A percentile compares a stretch with the other conserved stretches of the same genome.
These are phyloP conservation scores for Adela reaumurella DNA, from an alignment of 2,888 invertebrate species.

Conservation along the genomic window DNA sequence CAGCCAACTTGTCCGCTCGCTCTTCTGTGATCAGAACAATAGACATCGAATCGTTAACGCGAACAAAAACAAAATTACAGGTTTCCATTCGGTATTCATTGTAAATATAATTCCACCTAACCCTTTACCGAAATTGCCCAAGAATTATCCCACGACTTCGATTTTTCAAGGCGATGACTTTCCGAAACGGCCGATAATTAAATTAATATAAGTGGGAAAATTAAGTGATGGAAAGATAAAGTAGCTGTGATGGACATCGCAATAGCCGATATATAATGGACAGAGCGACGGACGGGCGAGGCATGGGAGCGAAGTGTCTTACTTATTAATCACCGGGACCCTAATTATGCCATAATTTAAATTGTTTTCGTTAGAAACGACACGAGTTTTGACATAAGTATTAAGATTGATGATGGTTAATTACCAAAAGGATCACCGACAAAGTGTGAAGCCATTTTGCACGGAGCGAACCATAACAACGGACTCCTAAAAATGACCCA, in stretches of 20 bases:
- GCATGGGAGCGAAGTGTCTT: background rate
- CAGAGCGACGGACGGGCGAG: too few relatives aligned
- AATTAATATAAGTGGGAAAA: background rate
- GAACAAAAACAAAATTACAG: constrained; percentile 25
- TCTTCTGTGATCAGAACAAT: too few relatives aligned
- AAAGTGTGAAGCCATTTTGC: constrained; percentile 15
- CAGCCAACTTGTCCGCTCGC: too few relatives aligned
- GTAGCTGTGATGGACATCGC: constrained; percentile 3
- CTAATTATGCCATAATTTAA: constrained; percentile 42
- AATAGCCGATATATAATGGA: too few relatives aligned
- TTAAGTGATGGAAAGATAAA: background rate
- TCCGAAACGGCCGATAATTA: background rate
- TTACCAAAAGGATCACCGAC: constrained; percentile 27
- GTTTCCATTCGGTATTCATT: constrained; percentile 24
- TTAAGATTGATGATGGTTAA: constrained; percentile 47
- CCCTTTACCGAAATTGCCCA: constrained; percentile 20
- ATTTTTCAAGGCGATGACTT: background rate
- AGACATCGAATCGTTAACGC: background rate
- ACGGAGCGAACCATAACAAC: constrained; percentile 15
- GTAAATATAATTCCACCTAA: constrained; percentile 37
- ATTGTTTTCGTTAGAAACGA: constrained; percentile 40
- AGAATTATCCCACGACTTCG: background rate
- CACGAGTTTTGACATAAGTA: constrained; percentile 48
- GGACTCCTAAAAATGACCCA: constrained; percentile 18
- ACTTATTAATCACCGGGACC: constrained; percentile 34